These are phyloP conservation scores for Ceratina australensis DNA, from an alignment of 1,140 invertebrate species.

Conservation along the genomic window DNA sequence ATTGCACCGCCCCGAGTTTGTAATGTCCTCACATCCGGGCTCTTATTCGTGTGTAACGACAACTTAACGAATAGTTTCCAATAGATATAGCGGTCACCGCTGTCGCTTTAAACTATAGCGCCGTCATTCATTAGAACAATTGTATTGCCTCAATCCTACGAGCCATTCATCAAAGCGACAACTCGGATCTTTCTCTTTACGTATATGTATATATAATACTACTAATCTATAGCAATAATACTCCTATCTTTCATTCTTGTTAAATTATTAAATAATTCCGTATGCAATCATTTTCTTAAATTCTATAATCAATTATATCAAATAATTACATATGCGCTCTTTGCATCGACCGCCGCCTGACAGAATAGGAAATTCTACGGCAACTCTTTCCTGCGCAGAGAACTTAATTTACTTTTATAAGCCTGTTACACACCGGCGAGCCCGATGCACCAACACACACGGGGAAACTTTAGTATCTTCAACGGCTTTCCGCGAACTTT, in stretches of 20 bases:
- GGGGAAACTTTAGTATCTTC: conserved; percentile 36
- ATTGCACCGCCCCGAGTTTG: conserved; percentile 54
- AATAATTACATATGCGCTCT: background rate
- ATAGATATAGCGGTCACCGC: conserved; percentile 31
- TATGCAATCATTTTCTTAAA: background rate
- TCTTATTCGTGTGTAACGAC: conserved; percentile 50
- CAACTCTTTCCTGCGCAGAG: background rate
- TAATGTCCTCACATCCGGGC: conserved; percentile 42
- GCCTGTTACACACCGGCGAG: conserved; percentile 9
- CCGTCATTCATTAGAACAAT: background rate
- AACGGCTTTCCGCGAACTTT: conserved; percentile 32
- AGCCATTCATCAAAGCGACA: background rate
- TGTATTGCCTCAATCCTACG: background rate
- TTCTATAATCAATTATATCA: background rate
- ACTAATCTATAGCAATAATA: too few relatives aligned
- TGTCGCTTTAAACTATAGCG: conserved; percentile 4
- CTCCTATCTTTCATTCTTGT: too few relatives aligned
- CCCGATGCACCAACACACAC: conserved; percentile 9
- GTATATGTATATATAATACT: too few relatives aligned
- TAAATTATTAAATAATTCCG: too few relatives aligned
- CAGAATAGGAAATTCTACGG: conserved; percentile 1
- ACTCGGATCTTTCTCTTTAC: background rate
- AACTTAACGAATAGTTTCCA: conserved; percentile 51
- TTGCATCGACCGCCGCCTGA: too few relatives aligned
- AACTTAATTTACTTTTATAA: conserved; percentile 44